These are phyloP conservation scores for Spinus pinus DNA, from an alignment of 2,797 vertebrate genomes.

Conservation along the genomic window DNA sequence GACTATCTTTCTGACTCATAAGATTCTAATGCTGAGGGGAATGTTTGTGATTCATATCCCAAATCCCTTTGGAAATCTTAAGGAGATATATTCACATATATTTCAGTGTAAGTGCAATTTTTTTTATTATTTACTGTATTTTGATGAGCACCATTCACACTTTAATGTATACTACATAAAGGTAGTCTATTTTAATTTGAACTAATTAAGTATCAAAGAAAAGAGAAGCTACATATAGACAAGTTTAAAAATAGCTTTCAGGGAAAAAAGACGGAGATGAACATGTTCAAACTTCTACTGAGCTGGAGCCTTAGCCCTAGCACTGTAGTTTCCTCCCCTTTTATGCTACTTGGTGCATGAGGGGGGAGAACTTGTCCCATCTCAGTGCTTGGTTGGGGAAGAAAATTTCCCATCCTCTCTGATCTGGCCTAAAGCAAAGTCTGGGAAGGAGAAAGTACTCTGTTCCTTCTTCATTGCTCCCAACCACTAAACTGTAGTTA, in stretches of 20 bases:
- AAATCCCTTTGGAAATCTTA: constrained; percentile 16
- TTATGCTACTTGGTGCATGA: neutral
- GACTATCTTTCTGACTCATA: constrained; percentile 32
- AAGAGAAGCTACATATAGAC: neutral
- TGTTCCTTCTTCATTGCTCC: neutral
- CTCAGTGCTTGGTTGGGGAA: neutral
- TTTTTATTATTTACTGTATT: neutral
- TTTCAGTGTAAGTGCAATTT: neutral
- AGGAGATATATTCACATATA: neutral
- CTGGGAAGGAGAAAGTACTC: neutral
- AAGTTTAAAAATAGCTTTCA: constrained; percentile 6
- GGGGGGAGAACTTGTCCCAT: neutral
- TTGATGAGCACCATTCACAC: neutral
- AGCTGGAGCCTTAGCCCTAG: neutral
- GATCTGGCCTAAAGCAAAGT: neutral
- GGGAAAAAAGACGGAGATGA: neutral
- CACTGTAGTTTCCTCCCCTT: neutral
- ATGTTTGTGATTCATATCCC: constrained; percentile 24
- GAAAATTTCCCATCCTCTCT: neutral
- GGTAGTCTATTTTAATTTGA: neutral
- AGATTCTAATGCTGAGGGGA: constrained; percentile 15
- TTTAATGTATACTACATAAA: neutral
- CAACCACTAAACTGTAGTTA: neutral
- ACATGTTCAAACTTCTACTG: neutral
- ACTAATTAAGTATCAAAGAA: neutral